These are phyloP conservation scores for Cheilosia soror DNA, from an alignment of 2,888 invertebrate genomes.

Conservation along the genomic window DNA sequence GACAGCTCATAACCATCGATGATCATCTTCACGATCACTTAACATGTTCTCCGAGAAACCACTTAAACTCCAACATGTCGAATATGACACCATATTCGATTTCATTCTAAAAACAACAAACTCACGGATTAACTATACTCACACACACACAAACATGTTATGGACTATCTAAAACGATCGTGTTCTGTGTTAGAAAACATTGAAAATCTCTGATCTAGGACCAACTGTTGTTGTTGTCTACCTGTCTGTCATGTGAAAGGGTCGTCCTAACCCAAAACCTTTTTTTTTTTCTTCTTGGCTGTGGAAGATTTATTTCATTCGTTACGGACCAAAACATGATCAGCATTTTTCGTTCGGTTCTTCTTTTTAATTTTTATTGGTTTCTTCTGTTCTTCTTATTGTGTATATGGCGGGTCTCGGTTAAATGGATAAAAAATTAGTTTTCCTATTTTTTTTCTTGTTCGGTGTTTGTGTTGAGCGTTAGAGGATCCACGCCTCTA, in stretches of 20 bases:
- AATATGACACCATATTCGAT: conserved; percentile 70
- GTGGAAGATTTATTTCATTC: conserved; percentile 71
- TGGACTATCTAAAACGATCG: conserved; percentile 63
- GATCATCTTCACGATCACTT: conserved; percentile 61
- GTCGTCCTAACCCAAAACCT: conserved; percentile 50
- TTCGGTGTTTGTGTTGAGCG: background rate
- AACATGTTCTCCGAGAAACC: conserved; percentile 61
- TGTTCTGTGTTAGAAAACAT: conserved; percentile 68
- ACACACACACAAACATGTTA: conserved; percentile 14
- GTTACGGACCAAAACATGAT: conserved; percentile 69
- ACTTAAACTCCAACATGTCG: conserved; percentile 67
- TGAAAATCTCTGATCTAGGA: conserved; percentile 39
- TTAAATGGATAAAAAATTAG: conserved; percentile 74
- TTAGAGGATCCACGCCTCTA: conserved; percentile 70
- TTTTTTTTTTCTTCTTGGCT: conserved; percentile 14
- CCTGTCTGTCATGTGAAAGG: conserved; percentile 52
- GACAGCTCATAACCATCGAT: conserved; percentile 58
- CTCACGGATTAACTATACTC: conserved; percentile 18
- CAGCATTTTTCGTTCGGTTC: conserved; percentile 35
- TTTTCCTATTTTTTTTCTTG: conserved; percentile 51
- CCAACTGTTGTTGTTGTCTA: conserved; percentile 64
- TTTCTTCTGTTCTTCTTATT: conserved; percentile 68
- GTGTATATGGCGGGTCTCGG: conserved; percentile 47
- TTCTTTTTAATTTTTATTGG: conserved; percentile 71
- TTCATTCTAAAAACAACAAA: conserved; percentile 40